Percentiles rank a stretch among this genome's conserved stretches.
Conservation (phyloP, 2,888 invertebrate genomes). For the Operophtera brumata region DNA sequence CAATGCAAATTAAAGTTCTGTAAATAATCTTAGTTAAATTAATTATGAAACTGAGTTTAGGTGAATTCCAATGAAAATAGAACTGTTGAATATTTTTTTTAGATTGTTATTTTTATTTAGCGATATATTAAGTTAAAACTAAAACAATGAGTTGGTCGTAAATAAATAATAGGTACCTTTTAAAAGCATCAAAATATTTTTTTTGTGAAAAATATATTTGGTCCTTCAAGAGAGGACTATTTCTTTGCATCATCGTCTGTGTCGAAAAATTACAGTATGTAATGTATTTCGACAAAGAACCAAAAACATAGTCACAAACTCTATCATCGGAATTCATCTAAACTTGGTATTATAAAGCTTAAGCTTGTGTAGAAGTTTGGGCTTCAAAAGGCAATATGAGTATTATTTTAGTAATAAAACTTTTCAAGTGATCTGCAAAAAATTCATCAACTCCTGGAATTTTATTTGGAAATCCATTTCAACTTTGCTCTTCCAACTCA, state of each 20-base stretch:
- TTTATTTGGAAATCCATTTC: not conserved
- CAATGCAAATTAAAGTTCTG: conserved; percentile 42
- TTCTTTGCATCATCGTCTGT: no score
- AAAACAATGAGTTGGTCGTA: no score
- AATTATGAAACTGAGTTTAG: conserved; percentile 24
- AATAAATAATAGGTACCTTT: no score
- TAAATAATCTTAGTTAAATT: conserved; percentile 46
- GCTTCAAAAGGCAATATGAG: conserved; percentile 19
- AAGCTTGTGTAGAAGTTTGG: conserved; percentile 33
- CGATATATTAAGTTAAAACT: no score
- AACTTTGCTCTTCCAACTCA: not conserved
- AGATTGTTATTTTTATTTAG: no score
- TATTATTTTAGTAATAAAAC: conserved; percentile 11
- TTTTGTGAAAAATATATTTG: no score
- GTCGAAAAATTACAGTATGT: no score
- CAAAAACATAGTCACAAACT: no score
- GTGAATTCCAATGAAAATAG: not conserved
- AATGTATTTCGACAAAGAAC: no score
- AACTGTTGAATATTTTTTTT: no score
- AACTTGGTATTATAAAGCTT: conserved; percentile 12
- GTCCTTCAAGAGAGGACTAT: no score
- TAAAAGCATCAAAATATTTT: no score
- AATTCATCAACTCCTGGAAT: not conserved
- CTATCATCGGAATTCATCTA: not conserved
- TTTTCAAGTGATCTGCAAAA: not conserved